phyloP scores from a whole-genome alignment of 92 coral and sea anemone species.

The Pocillopora grandis region DNA sequence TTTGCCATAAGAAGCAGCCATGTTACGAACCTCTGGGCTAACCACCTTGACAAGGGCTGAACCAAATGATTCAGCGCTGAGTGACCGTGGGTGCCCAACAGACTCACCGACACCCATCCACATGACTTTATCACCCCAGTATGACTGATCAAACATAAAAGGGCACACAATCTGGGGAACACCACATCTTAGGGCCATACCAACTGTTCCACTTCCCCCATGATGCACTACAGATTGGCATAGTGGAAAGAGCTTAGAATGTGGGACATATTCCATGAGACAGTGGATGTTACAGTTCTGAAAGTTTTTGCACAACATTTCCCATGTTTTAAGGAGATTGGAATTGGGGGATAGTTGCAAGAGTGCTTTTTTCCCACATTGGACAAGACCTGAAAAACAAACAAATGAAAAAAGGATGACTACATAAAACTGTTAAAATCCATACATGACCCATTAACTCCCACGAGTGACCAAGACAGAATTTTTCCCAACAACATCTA shows the following conservation, averaged over 20 bases:
- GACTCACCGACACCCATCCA: constrained; percentile 94
- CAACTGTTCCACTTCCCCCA: constrained; percentile 92
- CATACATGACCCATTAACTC: too few species aligned
- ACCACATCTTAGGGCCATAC: constrained; percentile 77
- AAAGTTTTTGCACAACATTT: constrained; percentile 81
- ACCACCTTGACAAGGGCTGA: constrained; percentile 52
- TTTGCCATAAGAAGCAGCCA: constrained; percentile 59
- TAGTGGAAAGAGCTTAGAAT: constrained; percentile 72
- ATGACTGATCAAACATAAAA: constrained; percentile 92
- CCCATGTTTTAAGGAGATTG: constrained; percentile 81
- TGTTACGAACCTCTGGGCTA: constrained; percentile 38
- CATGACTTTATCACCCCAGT: constrained; percentile 89
- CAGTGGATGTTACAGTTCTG: constrained; percentile 87
- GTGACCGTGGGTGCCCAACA: constrained; percentile 77
- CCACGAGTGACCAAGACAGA: too few species aligned
- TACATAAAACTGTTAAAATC: neutral
- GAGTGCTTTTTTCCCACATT: constrained; percentile 78
- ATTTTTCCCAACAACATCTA: too few species aligned
- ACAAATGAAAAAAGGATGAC: neutral
- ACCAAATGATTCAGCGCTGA: constrained; percentile 52
- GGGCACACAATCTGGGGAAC: constrained; percentile 88
- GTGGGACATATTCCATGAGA: constrained; percentile 69
- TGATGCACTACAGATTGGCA: constrained; percentile 83
- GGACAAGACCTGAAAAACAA: constrained; percentile 69
- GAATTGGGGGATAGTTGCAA: constrained; percentile 66